Evolutionary conservation across 2,113 vertebrate genomes (phyloP).

Genomic region (Oriolus oriolus): DNA sequence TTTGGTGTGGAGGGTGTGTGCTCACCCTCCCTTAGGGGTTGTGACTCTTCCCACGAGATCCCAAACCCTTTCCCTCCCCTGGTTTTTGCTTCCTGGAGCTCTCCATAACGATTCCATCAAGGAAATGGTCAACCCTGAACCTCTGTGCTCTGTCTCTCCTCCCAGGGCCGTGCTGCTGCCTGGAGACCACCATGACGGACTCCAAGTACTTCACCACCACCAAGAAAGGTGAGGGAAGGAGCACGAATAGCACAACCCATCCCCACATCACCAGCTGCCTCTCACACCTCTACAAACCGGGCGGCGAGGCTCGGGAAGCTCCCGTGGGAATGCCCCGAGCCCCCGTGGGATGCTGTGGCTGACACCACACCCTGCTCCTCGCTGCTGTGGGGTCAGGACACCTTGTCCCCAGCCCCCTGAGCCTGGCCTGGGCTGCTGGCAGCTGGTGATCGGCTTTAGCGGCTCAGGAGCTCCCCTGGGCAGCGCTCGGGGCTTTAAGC

Average conservation of each 20-base stretch:
- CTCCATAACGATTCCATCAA: not conserved
- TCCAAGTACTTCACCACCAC: constrained; percentile 99
- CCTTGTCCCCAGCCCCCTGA: not conserved
- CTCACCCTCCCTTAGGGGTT: not conserved
- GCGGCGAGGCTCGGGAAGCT: not conserved
- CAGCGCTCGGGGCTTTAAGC: not conserved
- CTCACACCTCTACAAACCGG: not conserved
- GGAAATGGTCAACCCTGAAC: not conserved
- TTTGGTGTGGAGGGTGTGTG: too few relatives aligned
- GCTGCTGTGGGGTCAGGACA: not conserved
- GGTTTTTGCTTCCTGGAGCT: not conserved
- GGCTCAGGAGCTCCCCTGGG: not conserved
- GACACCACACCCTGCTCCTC: not conserved
- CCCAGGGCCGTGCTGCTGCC: constrained; percentile 45
- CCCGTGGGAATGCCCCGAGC: accelerated
- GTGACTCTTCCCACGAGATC: not conserved
- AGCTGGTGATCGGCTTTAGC: not conserved
- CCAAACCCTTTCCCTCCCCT: not conserved
- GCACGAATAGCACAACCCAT: accelerated
- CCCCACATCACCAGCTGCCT: not conserved
- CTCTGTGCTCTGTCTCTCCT: not conserved
- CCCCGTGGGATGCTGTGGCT: accelerated
- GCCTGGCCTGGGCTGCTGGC: not conserved
- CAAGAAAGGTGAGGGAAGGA: constrained; percentile 87
- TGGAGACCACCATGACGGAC: constrained; percentile 89